phyloP scores from a whole-genome alignment of 2,797 vertebrate genomes.

The Carcharodon carcharias region DNA sequence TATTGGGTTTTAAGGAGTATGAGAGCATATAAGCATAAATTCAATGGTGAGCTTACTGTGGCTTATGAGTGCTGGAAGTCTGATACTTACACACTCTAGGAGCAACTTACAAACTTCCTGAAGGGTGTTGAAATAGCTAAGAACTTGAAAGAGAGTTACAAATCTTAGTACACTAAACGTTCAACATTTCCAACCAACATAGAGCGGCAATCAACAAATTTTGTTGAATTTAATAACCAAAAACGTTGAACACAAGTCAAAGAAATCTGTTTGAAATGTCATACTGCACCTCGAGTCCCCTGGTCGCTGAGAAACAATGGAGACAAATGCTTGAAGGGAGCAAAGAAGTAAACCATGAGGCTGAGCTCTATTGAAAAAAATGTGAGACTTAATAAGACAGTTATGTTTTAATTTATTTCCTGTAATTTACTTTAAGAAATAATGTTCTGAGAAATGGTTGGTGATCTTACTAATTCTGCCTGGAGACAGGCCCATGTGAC shows the following conservation, averaged over 20 bases:
- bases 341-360: background rate
- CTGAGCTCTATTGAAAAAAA: background rate
- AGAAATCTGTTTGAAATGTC: background rate
- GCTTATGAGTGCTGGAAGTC: background rate
- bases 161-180: background rate
- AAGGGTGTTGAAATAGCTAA: background rate
- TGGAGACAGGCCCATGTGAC: background rate
- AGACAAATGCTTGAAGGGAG: background rate
- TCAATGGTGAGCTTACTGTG: background rate
- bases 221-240: background rate
- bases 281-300: background rate
- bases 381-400: background rate
- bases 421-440: background rate
- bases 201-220: background rate
- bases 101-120: background rate
- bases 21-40: background rate
- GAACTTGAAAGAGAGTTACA: background rate
- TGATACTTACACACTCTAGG: background rate
- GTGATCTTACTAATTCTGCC: background rate
- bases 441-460: too few relatives aligned
- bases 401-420: background rate
- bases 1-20: background rate
- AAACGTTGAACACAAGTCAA: background rate
- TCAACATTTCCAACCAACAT: background rate
- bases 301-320: background rate